Conservation (phyloP, 1,140 invertebrate species). For the Hycleus phaleratus region DNA sequence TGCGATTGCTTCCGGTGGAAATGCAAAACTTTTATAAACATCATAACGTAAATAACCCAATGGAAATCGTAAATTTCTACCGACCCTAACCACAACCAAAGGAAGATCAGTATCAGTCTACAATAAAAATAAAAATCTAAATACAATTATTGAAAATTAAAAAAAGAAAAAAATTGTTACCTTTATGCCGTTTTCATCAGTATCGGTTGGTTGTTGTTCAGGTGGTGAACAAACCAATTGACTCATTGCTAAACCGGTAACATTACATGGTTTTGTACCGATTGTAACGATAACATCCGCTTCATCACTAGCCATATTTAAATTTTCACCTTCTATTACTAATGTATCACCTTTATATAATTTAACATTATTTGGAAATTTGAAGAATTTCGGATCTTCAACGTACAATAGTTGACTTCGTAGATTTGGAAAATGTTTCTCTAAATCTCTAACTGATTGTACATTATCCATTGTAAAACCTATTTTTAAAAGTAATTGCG, state of each 20-base stretch:
- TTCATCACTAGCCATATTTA: slow-evolving; percentile 87
- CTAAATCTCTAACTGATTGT: slow-evolving; percentile 75
- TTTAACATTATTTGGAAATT: slow-evolving; percentile 79
- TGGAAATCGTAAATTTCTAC: slow-evolving; percentile 74
- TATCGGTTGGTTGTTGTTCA: slow-evolving; percentile 72
- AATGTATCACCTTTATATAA: slow-evolving; percentile 90
- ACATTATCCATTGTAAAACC: slow-evolving; percentile 97
- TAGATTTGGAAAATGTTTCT: slow-evolving; percentile 75
- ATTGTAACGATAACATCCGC: slow-evolving; percentile 91
- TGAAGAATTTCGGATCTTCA: slow-evolving; percentile 84
- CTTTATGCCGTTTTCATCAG: slow-evolving; percentile 76
- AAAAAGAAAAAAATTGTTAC: slow-evolving; percentile 25
- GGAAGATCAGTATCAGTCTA: slow-evolving; percentile 66
- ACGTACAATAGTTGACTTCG: slow-evolving; percentile 78
- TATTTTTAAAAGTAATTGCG: slow-evolving; percentile 60
- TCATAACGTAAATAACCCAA: slow-evolving; percentile 87
- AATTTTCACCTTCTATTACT: slow-evolving; percentile 89
- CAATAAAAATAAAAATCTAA: background rate
- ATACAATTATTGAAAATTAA: background rate
- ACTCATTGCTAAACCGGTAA: slow-evolving; percentile 80
- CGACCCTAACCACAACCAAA: slow-evolving; percentile 84
- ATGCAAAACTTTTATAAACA: slow-evolving; percentile 71
- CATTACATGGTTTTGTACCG: slow-evolving; percentile 79
- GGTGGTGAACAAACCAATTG: slow-evolving; percentile 89
- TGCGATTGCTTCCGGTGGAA: slow-evolving; percentile 79